Base-by-base conservation (phyloP, 2,888 invertebrate genomes). In the Chloroclysta siterata region DNA sequence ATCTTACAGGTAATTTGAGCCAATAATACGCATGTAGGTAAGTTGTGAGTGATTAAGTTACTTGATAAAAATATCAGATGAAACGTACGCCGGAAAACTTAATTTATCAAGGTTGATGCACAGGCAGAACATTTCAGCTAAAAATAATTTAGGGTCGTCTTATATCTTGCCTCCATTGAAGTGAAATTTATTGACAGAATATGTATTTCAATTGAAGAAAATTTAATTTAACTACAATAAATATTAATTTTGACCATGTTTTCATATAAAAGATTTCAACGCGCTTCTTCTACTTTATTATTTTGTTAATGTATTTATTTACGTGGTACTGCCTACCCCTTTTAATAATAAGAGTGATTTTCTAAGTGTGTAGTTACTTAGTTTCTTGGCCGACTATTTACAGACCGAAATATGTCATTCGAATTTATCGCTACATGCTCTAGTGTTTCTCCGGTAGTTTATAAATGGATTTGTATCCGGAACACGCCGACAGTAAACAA, bases 401-500 rank as follows among this genome's bases (percentile, higher is more conserved):
- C 11, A 15, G 11, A 14, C n/a, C 42, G 5, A 42, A 14, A 42
- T 42, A 14, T 42, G 14, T 14, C n/a, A 42, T 42, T 1, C 14
- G 14, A n/a, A 14, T 8, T n/a, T 29, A 50, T 6, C 48, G 22
- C 17, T 22, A 28, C 13, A 29, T 33, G 29, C 28, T 36, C 17
- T 15, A 48, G 14, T 42, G 55, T n/a, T 55, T 14, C 15, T 33
- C 33, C 36, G 14, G 51, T 15, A 36, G n/a, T 10, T 33, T 14
- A 50, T 51, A 29, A 33, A 28, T 53, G 39, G 14, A 48, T 48
- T 58, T 48, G 28, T 60, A 63, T 65, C 65, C 66, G 65, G 66
- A 67, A 63, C 65, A 39, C 44, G 36, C 51, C 46, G n/a, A 53
- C 60, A 46, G 58, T 53, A 66, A 63, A 66, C 61, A 63, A 69